Base-by-base conservation (phyloP, 2,797 vertebrate species). In the Taenioides sp. region DNA sequence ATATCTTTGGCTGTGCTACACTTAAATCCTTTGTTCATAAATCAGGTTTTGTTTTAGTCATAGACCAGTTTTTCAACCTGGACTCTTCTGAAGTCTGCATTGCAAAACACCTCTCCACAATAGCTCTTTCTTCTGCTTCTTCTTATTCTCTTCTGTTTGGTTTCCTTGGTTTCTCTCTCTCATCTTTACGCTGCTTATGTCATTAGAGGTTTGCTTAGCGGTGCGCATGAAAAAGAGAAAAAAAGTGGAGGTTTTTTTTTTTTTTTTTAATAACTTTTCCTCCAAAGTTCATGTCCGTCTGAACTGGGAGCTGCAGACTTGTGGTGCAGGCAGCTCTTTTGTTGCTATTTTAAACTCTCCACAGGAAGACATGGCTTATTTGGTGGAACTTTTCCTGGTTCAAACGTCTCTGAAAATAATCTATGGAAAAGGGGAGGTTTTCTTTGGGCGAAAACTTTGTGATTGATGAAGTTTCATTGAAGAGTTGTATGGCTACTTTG, bases 211-310 rank as follows among this genome's bases (percentile, higher is more conserved):
- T 28, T 9, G 87, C 88, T 87, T 87, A 83, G 80, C 89, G 85
- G 88, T 84, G 92, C 94, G 94, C 93, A 92, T 93, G 88, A 88
- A 77, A 81, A 76, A 60, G 22, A 3, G 40, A 43, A 34, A 34
- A 34, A 34, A 34, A 34, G 34, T 34, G 34, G 34, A 34, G 6
- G 5, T 2, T 28, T 31, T 31, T 31, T 31, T 31, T 40, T 10
- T 43, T 14, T 43, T 43, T 47, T 84, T 88, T 79, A 77, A 72
- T 64, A 76, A 90, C 70, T 87, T 4, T 95, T 94, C 94, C 94
- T 95, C 94, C 88, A 87, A 91, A 94, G 91, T 93, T 95, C 94
- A 92, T 87, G 91, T 94, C 95, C 94, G 92, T 91, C 82, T 93
- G 94, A 93, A 94, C 91, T 89, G 89, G 92, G 82, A 59, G 54